Conservation (phyloP, 2,113 vertebrate species). For the Orycteropus afer region DNA sequence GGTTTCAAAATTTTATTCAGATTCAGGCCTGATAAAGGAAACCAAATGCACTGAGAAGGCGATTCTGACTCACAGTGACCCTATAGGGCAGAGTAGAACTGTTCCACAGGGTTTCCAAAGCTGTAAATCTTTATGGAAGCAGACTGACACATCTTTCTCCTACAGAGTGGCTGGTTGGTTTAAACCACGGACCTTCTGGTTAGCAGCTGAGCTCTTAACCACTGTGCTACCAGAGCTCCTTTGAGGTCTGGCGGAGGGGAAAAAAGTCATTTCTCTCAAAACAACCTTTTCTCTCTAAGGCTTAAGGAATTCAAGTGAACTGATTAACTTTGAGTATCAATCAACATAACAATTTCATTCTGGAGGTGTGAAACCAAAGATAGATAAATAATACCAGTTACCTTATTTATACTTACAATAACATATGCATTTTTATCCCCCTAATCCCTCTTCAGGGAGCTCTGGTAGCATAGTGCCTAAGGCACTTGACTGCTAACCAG, state of each 20-base stretch:
- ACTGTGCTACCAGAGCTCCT: too few relatives aligned
- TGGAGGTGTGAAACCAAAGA: neutral
- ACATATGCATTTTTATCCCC: neutral
- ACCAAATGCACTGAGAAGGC: too few relatives aligned
- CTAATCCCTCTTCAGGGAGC: neutral
- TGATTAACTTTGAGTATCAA: neutral
- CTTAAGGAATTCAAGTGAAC: neutral
- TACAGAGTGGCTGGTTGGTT: too few relatives aligned
- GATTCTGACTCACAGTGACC: too few relatives aligned
- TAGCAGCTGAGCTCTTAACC: too few relatives aligned
- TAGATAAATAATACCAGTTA: neutral
- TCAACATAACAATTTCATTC: neutral
- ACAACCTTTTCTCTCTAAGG: neutral
- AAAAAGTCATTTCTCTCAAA: neutral
- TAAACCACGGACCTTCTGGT: too few relatives aligned
- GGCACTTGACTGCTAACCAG: too few relatives aligned
- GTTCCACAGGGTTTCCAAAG: too few relatives aligned
- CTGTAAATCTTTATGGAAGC: too few relatives aligned
- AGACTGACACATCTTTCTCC: too few relatives aligned
- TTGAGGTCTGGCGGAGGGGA: neutral
- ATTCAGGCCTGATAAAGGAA: neutral
- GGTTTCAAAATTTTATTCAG: slow-evolving; percentile 7
- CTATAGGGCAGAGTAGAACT: too few relatives aligned
- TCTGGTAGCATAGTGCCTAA: too few relatives aligned
- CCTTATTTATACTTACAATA: neutral